These are phyloP conservation scores for Novumbra hubbsi DNA, from an alignment of 2,797 vertebrate species.

Conservation along the genomic window DNA sequence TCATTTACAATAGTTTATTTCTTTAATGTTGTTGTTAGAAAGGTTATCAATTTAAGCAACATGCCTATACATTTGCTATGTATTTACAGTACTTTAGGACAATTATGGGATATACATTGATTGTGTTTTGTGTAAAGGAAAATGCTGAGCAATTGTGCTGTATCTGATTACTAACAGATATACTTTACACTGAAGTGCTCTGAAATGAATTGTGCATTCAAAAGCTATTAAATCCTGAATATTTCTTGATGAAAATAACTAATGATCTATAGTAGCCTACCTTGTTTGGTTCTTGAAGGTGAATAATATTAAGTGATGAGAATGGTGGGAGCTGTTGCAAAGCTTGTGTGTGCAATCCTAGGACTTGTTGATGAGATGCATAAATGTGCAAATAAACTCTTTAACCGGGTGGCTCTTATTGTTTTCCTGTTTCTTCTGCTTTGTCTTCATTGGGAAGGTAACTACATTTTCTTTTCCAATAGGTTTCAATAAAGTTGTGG, in stretches of 20 bases:
- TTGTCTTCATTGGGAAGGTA: slow-evolving; percentile 48
- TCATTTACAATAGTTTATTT: slow-evolving; percentile 17
- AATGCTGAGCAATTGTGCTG: background rate
- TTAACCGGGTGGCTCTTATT: slow-evolving; percentile 24
- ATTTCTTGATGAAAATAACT: background rate
- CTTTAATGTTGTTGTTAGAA: slow-evolving; percentile 56
- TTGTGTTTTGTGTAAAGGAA: slow-evolving; percentile 9
- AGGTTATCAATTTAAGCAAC: slow-evolving; percentile 65
- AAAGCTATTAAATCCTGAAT: slow-evolving; percentile 1
- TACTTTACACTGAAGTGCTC: slow-evolving; percentile 2
- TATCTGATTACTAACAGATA: slow-evolving; percentile 4
- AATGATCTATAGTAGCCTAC: background rate
- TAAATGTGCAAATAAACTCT: slow-evolving; percentile 68
- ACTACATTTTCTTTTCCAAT: slow-evolving; percentile 23
- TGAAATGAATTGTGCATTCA: background rate
- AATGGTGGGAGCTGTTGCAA: slow-evolving; percentile 24
- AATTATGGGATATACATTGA: slow-evolving; percentile 23
- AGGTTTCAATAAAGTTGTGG: background rate
- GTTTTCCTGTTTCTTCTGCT: slow-evolving; percentile 4
- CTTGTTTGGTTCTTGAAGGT: background rate
- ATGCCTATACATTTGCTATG: slow-evolving; percentile 59
- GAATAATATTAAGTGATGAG: background rate
- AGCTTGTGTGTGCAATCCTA: slow-evolving; percentile 50
- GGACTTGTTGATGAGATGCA: slow-evolving; percentile 54
- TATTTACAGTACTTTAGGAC: slow-evolving; percentile 48